These are phyloP conservation scores for Panagrolaimus sp. DNA, from an alignment of 1,140 invertebrate species.

Conservation along the genomic window DNA sequence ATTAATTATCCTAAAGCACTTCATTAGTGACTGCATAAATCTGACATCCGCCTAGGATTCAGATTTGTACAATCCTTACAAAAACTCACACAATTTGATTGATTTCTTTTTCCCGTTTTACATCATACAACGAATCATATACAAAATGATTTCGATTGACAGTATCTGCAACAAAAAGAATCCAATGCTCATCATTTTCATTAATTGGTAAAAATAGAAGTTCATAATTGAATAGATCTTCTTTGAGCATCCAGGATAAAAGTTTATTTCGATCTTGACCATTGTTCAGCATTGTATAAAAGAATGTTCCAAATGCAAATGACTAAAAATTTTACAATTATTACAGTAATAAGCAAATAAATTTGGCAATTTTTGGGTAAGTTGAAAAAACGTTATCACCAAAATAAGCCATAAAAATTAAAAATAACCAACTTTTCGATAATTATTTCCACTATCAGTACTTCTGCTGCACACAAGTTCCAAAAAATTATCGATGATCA, in stretches of 20 bases:
- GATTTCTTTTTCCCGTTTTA: no score
- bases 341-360: no score
- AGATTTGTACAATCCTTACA: no score
- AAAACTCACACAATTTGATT: no score
- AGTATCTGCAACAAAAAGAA: background rate
- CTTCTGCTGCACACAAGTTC: background rate
- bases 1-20: no score
- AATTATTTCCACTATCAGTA: background rate
- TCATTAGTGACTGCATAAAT: no score
- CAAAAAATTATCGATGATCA: conserved; percentile 5
- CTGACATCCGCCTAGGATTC: no score
- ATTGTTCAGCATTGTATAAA: background rate
- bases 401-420: no score
- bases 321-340: no score
- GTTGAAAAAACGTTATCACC: no score
- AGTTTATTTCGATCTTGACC: background rate
- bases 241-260: conserved; percentile 6
- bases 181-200: background rate
- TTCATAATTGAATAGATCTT: background rate
- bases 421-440: background rate
- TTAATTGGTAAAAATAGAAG: background rate
- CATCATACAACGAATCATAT: background rate
- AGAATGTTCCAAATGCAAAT: background rate
- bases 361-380: no score
- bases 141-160: background rate